Conservation (phyloP, 2,797 vertebrate genomes). For the Setipinna tenuifilis region DNA sequence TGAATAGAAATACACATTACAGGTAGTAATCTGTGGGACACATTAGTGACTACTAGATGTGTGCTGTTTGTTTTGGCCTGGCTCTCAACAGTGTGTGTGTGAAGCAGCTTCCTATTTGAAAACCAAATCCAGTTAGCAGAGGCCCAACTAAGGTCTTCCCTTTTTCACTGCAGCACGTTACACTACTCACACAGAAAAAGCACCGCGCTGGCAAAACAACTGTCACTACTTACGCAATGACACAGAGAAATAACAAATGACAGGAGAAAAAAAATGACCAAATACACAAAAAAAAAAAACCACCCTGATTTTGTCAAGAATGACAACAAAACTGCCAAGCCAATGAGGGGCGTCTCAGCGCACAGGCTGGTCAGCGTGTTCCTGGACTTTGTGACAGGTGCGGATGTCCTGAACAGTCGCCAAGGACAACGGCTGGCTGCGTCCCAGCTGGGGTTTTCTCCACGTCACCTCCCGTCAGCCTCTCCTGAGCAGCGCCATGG, state of each 20-base stretch:
- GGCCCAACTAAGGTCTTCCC: background rate
- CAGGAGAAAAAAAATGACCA: background rate
- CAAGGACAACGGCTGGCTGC: constrained; percentile 19
- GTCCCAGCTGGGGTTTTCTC: background rate
- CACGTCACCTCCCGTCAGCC: background rate
- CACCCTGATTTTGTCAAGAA: background rate
- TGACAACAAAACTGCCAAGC: background rate
- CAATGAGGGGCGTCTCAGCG: background rate
- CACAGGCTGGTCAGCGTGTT: constrained; percentile 5
- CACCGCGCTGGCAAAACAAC: background rate
- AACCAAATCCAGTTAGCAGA: constrained; percentile 31
- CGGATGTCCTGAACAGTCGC: constrained; percentile 3
- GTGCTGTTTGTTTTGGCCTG: background rate
- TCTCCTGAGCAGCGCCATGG: background rate
- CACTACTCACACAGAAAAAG: background rate
- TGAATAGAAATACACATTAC: background rate
- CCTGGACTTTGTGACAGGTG: constrained; percentile 16
- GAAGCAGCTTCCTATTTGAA: constrained; percentile 18
- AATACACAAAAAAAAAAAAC: background rate
- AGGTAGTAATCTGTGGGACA: constrained; percentile 8
- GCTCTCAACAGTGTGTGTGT: background rate
- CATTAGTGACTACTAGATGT: background rate
- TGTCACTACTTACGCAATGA: background rate
- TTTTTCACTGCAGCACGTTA: background rate
- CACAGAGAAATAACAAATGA: background rate